Percentiles rank a stretch among this genome's conserved stretches.
phyloP scores from a whole-genome alignment of 2,113 vertebrate species.

The Saguinus imperator region DNA sequence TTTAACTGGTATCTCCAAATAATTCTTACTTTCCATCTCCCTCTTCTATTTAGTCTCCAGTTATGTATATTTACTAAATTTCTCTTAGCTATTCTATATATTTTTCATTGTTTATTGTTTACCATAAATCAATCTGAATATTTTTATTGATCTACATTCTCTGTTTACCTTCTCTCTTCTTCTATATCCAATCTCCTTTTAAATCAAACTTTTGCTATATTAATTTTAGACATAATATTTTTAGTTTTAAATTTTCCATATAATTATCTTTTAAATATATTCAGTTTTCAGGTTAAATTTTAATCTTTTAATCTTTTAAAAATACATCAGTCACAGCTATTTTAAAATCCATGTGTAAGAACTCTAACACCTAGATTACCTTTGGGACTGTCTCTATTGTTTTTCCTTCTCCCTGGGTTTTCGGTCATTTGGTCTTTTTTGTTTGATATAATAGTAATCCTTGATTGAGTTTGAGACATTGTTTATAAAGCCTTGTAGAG shows the following conservation, averaged over 20 bases:
- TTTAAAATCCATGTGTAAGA: slow-evolving; percentile 8
- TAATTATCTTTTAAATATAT: not conserved
- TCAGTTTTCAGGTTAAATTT: not conserved
- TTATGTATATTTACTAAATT: not conserved
- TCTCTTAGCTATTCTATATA: not conserved
- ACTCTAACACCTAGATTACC: not conserved
- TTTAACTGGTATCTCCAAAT: not conserved
- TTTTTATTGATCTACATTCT: not conserved
- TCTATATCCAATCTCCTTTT: not conserved
- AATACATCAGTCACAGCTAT: not conserved
- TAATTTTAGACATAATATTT: not conserved
- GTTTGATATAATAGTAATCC: not conserved
- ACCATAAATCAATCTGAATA: not conserved
- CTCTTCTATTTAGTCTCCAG: not conserved
- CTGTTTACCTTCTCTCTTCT: not conserved
- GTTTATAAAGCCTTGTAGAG: not conserved
- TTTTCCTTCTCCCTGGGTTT: not conserved
- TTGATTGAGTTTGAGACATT: not conserved
- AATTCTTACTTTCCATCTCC: not conserved
- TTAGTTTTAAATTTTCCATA: not conserved
- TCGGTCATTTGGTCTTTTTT: not conserved
- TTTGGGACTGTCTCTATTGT: not conserved
- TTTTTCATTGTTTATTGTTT: not conserved
- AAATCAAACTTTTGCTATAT: not conserved
- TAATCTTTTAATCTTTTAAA: not conserved